Percentiles rank a stretch among this genome's conserved stretches.
phyloP scores from a whole-genome alignment of 2,113 vertebrate genomes.

The Syngnathus floridae region DNA sequence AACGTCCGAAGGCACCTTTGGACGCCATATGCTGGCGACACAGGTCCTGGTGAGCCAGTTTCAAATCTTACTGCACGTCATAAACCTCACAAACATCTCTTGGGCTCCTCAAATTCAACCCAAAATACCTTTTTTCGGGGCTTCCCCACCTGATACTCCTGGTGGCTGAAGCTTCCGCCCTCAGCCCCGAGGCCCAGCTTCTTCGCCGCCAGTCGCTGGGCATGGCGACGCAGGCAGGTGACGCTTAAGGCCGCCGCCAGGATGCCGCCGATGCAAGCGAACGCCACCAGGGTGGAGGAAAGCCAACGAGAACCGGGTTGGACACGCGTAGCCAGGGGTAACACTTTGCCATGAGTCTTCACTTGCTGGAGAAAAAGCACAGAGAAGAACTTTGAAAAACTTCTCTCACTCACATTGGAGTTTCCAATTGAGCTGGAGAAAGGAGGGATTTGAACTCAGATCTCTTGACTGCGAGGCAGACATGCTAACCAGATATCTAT shows the following conservation, averaged over 20 bases:
- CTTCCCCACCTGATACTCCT: constrained; percentile 87
- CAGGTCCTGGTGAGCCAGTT: constrained; percentile 78
- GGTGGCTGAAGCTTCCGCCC: constrained; percentile 81
- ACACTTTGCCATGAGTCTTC: constrained; percentile 64
- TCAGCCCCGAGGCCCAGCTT: constrained; percentile 86
- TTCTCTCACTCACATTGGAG: too few relatives aligned
- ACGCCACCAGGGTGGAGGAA: constrained; percentile 79
- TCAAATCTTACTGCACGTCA: too few relatives aligned
- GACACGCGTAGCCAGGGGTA: constrained; percentile 65
- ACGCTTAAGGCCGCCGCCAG: constrained; percentile 78
- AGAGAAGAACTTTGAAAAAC: background rate
- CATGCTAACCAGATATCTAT: background rate
- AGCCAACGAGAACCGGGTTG: constrained; percentile 72
- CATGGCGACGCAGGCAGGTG: constrained; percentile 82
- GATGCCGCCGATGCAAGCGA: constrained; percentile 80
- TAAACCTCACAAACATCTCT: too few relatives aligned
- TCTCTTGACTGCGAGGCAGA: background rate
- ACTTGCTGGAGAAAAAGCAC: constrained; percentile 17
- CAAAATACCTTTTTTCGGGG: background rate
- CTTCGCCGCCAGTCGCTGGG: constrained; percentile 80
- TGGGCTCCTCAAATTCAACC: background rate
- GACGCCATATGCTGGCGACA: constrained; percentile 97
- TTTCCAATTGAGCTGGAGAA: background rate
- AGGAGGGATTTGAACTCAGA: background rate
- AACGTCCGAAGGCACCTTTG: constrained; percentile 82